phyloP scores from a whole-genome alignment of 2,797 vertebrate genomes.

The Hoplostethus atlanticus region DNA sequence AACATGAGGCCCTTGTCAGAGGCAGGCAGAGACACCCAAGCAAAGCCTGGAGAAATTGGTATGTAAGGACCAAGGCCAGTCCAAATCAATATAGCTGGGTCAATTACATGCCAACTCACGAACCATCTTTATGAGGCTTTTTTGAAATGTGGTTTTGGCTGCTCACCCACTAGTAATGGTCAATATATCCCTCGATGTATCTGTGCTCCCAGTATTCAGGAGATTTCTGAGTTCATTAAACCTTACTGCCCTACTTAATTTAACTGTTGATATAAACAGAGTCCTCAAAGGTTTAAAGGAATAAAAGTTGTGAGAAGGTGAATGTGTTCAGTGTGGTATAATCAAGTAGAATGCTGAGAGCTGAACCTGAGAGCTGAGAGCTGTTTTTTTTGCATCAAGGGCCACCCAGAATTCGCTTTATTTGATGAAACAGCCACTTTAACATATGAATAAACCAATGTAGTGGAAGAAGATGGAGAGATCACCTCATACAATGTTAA shows the following conservation, averaged over 20 bases:
- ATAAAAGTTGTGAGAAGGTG: not conserved
- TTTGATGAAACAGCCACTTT: conserved; percentile 2
- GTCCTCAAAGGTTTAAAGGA: conserved; percentile 19
- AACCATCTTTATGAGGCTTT: conserved; percentile 57
- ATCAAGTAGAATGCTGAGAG: not conserved
- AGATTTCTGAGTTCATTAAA: conserved; percentile 30
- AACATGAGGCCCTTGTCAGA: conserved; percentile 33
- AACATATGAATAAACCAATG: conserved; percentile 8
- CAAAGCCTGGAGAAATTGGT: conserved; percentile 40
- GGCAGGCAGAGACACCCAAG: conserved; percentile 8
- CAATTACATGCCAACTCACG: conserved; percentile 44
- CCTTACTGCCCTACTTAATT: conserved; percentile 23
- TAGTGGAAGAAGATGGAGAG: not conserved
- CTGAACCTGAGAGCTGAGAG: no score
- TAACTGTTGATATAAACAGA: conserved; percentile 11
- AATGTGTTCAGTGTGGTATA: not conserved
- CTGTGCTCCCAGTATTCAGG: conserved; percentile 31
- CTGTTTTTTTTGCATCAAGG: not conserved
- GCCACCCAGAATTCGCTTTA: not conserved
- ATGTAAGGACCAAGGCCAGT: conserved; percentile 40
- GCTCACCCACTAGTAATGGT: conserved; percentile 37
- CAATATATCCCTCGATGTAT: conserved; percentile 29
- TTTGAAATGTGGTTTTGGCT: conserved; percentile 60
- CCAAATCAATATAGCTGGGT: conserved; percentile 57
- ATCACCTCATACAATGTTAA: not conserved